A percentile compares a stretch with the other conserved stretches of the same genome.
phyloP scores from a whole-genome alignment of 2,888 invertebrate species.

The Meliscaeva auricollis region DNA sequence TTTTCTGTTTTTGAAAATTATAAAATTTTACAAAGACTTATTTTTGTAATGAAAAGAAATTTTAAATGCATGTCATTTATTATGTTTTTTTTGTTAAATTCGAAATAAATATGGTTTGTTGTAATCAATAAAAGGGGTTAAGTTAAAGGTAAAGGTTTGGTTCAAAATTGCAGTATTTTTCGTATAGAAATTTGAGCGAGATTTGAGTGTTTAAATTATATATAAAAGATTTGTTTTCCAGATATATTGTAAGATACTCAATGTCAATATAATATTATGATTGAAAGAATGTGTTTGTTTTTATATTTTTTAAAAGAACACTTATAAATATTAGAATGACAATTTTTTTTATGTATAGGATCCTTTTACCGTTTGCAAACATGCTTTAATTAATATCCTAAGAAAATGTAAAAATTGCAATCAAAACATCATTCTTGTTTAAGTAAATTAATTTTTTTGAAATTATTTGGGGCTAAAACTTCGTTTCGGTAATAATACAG shows the following conservation, averaged over 20 bases:
- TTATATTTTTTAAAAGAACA: too few species aligned
- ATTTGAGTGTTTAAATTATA: conserved; percentile 5
- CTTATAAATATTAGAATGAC: too few species aligned
- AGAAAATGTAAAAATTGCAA: too few species aligned
- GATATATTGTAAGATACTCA: neutral
- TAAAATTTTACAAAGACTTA: conserved; percentile 15
- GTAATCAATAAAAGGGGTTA: neutral
- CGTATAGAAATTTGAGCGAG: neutral
- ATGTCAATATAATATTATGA: too few species aligned
- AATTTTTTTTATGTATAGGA: neutral
- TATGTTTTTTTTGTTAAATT: conserved; percentile 14
- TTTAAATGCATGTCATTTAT: conserved; percentile 64
- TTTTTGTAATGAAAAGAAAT: conserved; percentile 44
- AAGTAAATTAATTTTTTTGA: too few species aligned
- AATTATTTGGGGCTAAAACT: too few species aligned
- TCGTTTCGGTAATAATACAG: too few species aligned
- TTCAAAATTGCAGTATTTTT: neutral
- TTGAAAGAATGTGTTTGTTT: too few species aligned
- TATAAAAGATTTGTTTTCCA: neutral
- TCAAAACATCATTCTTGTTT: too few species aligned
- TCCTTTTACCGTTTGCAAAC: neutral
- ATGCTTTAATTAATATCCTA: neutral
- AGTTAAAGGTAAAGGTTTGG: neutral
- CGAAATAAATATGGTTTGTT: conserved; percentile 33
- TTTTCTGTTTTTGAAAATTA: conserved; percentile 51